Evolutionary conservation across 2,888 invertebrate genomes (phyloP).

Genomic region (Cerastoderma edule): DNA sequence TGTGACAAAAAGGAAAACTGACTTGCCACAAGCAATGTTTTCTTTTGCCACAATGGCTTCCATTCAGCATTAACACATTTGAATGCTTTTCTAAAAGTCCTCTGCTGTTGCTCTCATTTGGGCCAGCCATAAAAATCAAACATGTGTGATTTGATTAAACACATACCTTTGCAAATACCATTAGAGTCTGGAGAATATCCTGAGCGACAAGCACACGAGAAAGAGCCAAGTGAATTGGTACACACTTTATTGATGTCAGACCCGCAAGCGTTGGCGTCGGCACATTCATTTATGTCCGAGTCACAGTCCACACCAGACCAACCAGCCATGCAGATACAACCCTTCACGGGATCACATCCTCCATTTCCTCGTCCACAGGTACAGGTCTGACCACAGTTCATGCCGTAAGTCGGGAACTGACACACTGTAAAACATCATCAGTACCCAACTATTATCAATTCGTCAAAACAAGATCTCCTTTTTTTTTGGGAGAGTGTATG

Average conservation of each 20-base stretch:
- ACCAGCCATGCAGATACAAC: constrained; percentile 55
- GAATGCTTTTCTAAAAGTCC: no score
- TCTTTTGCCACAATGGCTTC: constrained; percentile 7
- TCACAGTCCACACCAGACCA: constrained; percentile 57
- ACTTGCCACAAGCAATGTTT: background rate
- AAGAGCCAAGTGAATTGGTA: constrained; percentile 57
- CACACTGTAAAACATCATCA: constrained; percentile 41
- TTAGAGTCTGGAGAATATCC: no score
- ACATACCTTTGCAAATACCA: constrained; percentile 50
- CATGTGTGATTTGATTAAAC: no score
- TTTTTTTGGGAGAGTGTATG: no score
- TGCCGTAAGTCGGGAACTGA: constrained; percentile 45
- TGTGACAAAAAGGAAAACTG: no score
- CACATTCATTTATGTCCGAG: constrained; percentile 55
- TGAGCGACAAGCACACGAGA: constrained; percentile 44
- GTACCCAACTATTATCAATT: no score
- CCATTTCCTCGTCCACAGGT: constrained; percentile 48
- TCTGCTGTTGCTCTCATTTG: no score
- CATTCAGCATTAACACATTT: no score
- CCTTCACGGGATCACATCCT: constrained; percentile 48
- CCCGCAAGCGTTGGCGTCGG: constrained; percentile 38
- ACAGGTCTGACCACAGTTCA: constrained; percentile 39
- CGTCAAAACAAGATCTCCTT: no score
- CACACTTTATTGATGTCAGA: constrained; percentile 55
- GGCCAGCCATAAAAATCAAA: no score